Base-by-base conservation (phyloP, 1,140 invertebrate species). In the Lasaia peninsularis region DNA sequence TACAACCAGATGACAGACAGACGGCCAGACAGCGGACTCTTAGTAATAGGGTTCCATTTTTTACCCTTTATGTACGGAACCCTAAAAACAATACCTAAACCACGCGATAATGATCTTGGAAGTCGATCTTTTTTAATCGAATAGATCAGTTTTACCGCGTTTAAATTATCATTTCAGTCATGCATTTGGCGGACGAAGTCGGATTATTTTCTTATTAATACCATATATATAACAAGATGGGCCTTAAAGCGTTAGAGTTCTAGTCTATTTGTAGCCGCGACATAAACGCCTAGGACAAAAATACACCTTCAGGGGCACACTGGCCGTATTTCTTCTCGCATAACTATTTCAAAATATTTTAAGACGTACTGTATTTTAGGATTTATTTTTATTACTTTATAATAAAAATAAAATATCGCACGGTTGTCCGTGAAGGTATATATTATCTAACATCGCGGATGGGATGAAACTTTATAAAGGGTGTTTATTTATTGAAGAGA, bases 251-350 rank as follows among this genome's bases (percentile, higher is more conserved):
- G 14, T 20, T 44, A 16, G 16, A 8, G 18, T 11, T 44, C 9
- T n/a, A 34, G 14, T 20, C 16, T 44, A 44, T 20, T 20, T 18
- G 11, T 44, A 44, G 40, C 8, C 9, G 10, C 40, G 18, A 18
- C 16, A 44, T 20, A 44, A 44, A 21, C 18, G 18, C 18, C 16
- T 21, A 44, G 16, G 40, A 44, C 40, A 44, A 44, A 44, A 44
- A 44, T 44, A 44, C 40, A 44, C 40, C 18, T 44, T 44, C 40
- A 44, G 40, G 40, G 40, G 40, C 40, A 44, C 18, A 44, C 14
- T 44, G 40, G 9, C 40, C 40, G 40, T 44, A 44, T 44, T 44
- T 44, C 40, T 44, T 44, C 40, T 44, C 40, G 40, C 11, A 16
- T 44, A 44, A 11, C 11, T 14, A 44, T 18, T 11, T 44, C 20